Evolutionary conservation across 1,140 invertebrate species (phyloP), one percentile per base, ranked within the genome.

Genomic region (Temnothorax curvispinosus): DNA sequence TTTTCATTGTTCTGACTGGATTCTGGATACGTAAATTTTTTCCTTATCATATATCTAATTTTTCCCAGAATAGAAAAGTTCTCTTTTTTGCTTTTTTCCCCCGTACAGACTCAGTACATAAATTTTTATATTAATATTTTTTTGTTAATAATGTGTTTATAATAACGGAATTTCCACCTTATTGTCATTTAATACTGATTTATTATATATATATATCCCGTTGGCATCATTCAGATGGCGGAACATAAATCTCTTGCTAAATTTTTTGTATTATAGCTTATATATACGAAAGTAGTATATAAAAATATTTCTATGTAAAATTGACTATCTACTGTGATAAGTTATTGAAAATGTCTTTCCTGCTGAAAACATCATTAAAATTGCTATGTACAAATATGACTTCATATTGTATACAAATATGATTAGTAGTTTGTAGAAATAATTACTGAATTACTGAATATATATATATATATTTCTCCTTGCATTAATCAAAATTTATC

Each of bases 1-100:
- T 81, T 72, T 72, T 44, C 38, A 81, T 81, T 71, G 50, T 81
- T 82, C 38, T 47, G 18, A 56, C 2, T 67, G 11, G 11, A 78
- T 69, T 69, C 11, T 78, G 32, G 0, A 11, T n/a, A 41, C 11
- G 32, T 3, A 56, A 2, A 81, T 56, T 72, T 72, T 7, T 47
- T 38, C 35, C 47, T 56, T 58, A 21, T 38, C 8, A n/a, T 56
- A 58, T 35, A 44, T 60, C n/a, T 76, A 65, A 32, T 38, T 71
- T 71, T 56, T 7, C 27, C 13, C 38, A 41, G 38, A 41, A 41
- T 41, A 41, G 3, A 41, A 6, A 41, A 27, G 27, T 27, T 27
- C 27, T 27, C 27, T 27, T 27, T 27, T 27, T 27, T 27, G 27
- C 27, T 27, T 27, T 27, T 27, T 27, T 27, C 27, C 27, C 1